Base-by-base conservation (phyloP, 2,797 vertebrate genomes). In the Forpus xanthops region DNA sequence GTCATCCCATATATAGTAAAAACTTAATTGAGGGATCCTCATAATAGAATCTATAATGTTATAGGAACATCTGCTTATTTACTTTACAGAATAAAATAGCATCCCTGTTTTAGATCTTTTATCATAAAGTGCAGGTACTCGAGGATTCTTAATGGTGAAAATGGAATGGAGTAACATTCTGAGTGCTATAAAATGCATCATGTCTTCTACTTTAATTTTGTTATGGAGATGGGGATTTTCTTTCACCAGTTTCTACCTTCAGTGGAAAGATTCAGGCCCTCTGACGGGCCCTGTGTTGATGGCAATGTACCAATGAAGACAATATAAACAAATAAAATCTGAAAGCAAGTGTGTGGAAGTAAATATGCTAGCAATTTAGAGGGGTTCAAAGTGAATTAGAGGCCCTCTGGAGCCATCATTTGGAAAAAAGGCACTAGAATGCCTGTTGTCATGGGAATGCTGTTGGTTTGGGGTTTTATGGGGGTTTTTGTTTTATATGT, bases 131-230 rank as follows among this genome's bases (percentile, higher is more conserved):
- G 78, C 20, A 53, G 77, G 12, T 70, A 31, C 42, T 42, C 31
- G 5, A 20, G 23, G 39, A 58, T 50, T 92, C 52, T 60, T 89
- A 85, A 53, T 33, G 45, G 65, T 83, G 49, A 65, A 30, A 86
- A 27, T n/a, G 25, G n/a, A 85, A 35, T 12, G 11, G 19, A 61
- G 18, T 35, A 66, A 30, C 18, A 52, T 73, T 93, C 71, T 87
- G 28, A 17, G 9, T 74, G 37, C 58, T 78, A 52, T 62, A 47
- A 50, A 90, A 81, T 67, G 33, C 30, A 11, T 70, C 0, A 1
- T 94, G 95, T 93, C 47, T 77, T 93, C 72, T 56, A 42, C 42
- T 81, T 80, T 14, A 73, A n/a, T 65, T 90, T 70, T 77, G 55
- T 16, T 1, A 2, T 37, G 33, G 47, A 61, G 33, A 80, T 78